A percentile compares a stretch with the other conserved stretches of the same genome.
Evolutionary conservation across 2,888 invertebrate species (phyloP).

Genomic region (Phytoseiulus persimilis): DNA sequence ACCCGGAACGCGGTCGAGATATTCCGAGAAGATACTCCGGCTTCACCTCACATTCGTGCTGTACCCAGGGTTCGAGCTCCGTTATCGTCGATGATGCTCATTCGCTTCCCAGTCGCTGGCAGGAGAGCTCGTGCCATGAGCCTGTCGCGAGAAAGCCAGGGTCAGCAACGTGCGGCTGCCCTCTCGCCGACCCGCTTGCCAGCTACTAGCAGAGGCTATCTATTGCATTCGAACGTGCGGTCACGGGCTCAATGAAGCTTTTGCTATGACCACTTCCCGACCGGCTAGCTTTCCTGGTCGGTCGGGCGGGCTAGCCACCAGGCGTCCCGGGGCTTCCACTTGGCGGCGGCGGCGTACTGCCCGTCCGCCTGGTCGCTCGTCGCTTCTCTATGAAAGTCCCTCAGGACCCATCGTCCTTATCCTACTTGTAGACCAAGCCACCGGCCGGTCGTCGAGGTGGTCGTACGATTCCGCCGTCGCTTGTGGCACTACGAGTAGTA

Average conservation of each 20-base stretch:
- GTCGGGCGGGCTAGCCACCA: not conserved
- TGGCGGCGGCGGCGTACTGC: not conserved
- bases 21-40: too few species aligned
- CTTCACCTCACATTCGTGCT: not conserved
- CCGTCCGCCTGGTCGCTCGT: not conserved
- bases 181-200: not conserved
- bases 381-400: not conserved
- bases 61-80: not conserved
- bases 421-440: conserved; percentile 5
- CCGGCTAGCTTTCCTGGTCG: not conserved
- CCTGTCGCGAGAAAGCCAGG: not conserved
- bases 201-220: not conserved
- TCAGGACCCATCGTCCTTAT: not conserved
- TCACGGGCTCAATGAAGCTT: conserved; percentile 14
- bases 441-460: not conserved
- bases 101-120: not conserved
- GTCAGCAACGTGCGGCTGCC: not conserved
- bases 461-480: not conserved
- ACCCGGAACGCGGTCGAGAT: too few species aligned
- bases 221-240: conserved; percentile 37
- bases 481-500: not conserved
- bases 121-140: not conserved
- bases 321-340: not conserved
- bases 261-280: not conserved
- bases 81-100: not conserved